Base-by-base conservation (phyloP, 1,140 invertebrate species). In the Xylocopa sonorina region DNA sequence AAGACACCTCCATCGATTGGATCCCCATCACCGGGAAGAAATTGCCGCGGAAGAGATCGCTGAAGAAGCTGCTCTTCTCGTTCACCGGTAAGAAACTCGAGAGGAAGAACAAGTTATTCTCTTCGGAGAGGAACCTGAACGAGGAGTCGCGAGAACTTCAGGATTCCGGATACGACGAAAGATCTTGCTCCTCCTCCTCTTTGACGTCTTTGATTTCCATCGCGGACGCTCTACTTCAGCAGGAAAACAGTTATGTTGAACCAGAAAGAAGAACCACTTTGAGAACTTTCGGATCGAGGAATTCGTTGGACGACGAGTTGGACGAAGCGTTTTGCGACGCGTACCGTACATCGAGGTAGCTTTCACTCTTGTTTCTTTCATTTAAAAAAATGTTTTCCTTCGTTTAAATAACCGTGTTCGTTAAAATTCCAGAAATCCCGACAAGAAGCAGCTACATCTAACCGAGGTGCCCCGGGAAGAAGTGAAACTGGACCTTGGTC, bases 141-240 rank as follows among this genome's bases (percentile, higher is more conserved):
- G 76, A 86, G 29, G 79, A 88, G 46, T 24, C 53, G 2, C 71
- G 41, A 4, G 79, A 84, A 27, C 2, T 48, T 3, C 84, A 80
- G 2, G 84, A 89, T 51, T 89, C 83, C 0, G 89, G 79, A 14
- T 87, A 86, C 81, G 83, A 80, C 32, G 88, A 89, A 18, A 85
- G 57, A n/a, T 86, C 86, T 0, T 66, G 46, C 16, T 87, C 87
- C 0, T 82, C 83, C 2, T 57, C 67, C 2, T 85, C 78, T 6
- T 29, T 67, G 5, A 32, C 77, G 0, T 84, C 82, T 0, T 9
- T 82, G 0, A 43, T 55, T 0, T 82, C 82, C 2, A 50, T 80
- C 46, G n/a, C 72, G 9, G 81, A 78, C 2, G 14, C 32, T 0
- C 4, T 78, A 29, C 14, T 41, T 7, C 57, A 75, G 0, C 83